phyloP scores from a whole-genome alignment of 1,140 invertebrate genomes.

The Pygmarrhopalites habei region DNA sequence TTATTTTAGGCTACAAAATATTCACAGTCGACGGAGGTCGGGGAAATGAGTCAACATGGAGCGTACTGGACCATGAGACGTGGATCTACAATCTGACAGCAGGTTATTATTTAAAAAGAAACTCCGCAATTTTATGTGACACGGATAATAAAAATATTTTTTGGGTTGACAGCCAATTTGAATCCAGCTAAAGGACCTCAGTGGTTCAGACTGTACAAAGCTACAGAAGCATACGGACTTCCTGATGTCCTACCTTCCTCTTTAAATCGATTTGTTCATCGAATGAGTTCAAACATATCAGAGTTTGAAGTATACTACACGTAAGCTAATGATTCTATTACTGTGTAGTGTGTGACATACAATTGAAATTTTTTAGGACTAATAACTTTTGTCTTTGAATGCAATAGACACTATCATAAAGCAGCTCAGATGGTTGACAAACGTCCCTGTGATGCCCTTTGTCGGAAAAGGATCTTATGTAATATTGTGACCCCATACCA shows the following conservation, averaged over 20 bases:
- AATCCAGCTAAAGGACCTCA: slow-evolving; percentile 40
- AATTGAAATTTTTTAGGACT: neutral
- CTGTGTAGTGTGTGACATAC: neutral
- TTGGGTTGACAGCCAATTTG: slow-evolving; percentile 50
- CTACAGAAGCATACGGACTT: slow-evolving; percentile 34
- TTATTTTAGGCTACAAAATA: slow-evolving; percentile 56
- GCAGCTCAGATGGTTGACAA: slow-evolving; percentile 30
- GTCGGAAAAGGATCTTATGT: slow-evolving; percentile 39
- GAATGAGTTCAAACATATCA: slow-evolving; percentile 27
- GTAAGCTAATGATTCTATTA: slow-evolving; percentile 12
- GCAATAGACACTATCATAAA: slow-evolving; percentile 39
- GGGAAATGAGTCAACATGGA: slow-evolving; percentile 20
- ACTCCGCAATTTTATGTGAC: too few species aligned
- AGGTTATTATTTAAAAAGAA: too few species aligned
- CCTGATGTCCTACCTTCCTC: slow-evolving; percentile 30
- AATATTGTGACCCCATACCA: slow-evolving; percentile 39
- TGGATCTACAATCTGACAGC: slow-evolving; percentile 53
- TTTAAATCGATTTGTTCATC: slow-evolving; percentile 25
- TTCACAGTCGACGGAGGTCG: slow-evolving; percentile 53
- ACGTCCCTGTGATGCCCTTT: slow-evolving; percentile 38
- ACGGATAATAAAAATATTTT: too few species aligned
- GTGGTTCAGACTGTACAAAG: slow-evolving; percentile 46
- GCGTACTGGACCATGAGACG: slow-evolving; percentile 52
- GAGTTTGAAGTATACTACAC: slow-evolving; percentile 27
- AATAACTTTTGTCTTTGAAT: neutral